Conservation (phyloP, 2,113 vertebrate species). For the Antechinus stuartii region DNA sequence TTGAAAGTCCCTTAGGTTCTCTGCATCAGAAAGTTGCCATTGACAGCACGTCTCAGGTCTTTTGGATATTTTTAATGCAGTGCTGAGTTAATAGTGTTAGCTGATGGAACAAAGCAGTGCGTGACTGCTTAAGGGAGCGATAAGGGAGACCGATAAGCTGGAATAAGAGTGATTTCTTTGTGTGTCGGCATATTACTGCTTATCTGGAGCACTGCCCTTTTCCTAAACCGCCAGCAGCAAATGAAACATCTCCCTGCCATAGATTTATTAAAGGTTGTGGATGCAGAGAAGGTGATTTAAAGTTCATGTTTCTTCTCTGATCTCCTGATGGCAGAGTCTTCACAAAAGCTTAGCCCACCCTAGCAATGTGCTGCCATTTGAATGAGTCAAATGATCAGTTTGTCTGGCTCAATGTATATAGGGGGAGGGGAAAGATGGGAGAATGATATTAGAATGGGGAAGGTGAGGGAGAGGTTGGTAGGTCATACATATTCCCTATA, state of each 20-base stretch:
- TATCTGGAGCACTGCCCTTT: constrained; percentile 63
- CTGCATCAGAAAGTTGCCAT: constrained; percentile 19
- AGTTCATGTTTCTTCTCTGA: constrained; percentile 43
- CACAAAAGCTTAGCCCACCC: constrained; percentile 47
- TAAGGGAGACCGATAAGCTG: constrained; percentile 55
- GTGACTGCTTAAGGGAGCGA: constrained; percentile 52
- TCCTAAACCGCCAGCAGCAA: constrained; percentile 46
- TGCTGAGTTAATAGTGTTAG: constrained; percentile 33
- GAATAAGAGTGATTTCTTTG: constrained; percentile 54
- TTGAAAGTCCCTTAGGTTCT: background rate
- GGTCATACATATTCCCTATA: background rate
- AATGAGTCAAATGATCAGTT: constrained; percentile 55
- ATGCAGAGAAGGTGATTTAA: constrained; percentile 56
- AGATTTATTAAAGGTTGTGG: constrained; percentile 60
- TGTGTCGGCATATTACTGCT: constrained; percentile 49
- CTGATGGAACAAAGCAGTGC: constrained; percentile 9
- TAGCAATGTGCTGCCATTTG: constrained; percentile 47
- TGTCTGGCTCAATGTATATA: constrained; percentile 3
- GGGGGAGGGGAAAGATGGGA: background rate
- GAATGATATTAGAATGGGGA: background rate
- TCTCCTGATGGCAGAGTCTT: constrained; percentile 43
- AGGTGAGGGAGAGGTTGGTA: background rate
- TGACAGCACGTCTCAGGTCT: background rate
- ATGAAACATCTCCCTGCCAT: constrained; percentile 32
- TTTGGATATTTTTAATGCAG: constrained; percentile 47